Conservation (phyloP, 2,888 invertebrate genomes). For the Saturnia japonica region DNA sequence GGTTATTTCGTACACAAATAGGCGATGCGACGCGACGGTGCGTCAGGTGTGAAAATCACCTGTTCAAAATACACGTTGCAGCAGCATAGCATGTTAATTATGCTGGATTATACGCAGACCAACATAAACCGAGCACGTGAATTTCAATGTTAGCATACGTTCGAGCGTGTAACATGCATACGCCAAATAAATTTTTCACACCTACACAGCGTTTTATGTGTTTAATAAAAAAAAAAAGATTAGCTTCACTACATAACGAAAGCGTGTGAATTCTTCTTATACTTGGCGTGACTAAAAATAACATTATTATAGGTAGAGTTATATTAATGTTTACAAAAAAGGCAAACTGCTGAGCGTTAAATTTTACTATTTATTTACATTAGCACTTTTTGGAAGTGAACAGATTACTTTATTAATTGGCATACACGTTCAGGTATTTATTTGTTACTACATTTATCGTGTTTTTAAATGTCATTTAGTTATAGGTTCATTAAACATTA, state of each 20-base stretch:
- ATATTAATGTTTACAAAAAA: constrained; percentile 1
- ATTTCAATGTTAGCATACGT: constrained; percentile 18
- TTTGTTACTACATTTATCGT: not conserved
- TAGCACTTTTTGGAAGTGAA: constrained; percentile 6
- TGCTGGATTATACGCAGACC: not conserved
- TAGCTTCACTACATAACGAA: constrained; percentile 5
- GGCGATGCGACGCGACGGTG: constrained; percentile 8
- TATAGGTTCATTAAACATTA: not conserved
- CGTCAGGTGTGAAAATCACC: constrained; percentile 19
- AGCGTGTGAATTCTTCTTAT: not conserved
- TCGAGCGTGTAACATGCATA: constrained; percentile 14
- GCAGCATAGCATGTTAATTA: constrained; percentile 14
- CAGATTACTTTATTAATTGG: not conserved
- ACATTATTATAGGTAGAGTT: not conserved
- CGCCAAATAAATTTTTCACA: constrained; percentile 4
- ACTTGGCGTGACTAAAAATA: constrained; percentile 3
- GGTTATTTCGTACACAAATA: constrained; percentile 14
- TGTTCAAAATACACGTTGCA: constrained; percentile 19
- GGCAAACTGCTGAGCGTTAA: not conserved
- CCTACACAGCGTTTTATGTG: constrained; percentile 7
- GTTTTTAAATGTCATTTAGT: not conserved
- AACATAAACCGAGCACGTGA: constrained; percentile 16
- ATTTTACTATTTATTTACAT: constrained; percentile 9
- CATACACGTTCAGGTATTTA: not conserved
- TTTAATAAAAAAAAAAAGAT: constrained; percentile 6